Percentiles rank a stretch among this genome's conserved stretches.
These are phyloP conservation scores for Bergia sp. DNA, from an alignment of 92 coral and sea anemone genomes.

Conservation along the genomic window DNA sequence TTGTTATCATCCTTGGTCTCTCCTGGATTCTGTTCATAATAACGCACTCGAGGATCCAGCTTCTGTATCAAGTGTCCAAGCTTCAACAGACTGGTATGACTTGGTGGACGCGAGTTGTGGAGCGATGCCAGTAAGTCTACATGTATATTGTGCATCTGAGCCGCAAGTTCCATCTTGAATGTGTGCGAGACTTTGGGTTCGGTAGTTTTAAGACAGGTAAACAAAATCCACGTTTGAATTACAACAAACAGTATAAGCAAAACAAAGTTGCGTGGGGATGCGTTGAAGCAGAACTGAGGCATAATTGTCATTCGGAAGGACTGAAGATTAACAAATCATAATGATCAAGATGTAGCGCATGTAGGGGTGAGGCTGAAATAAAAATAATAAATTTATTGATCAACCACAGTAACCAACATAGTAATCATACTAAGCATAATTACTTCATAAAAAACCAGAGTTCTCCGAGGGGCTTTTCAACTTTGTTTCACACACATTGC, in stretches of 20 bases:
- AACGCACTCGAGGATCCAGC: neutral
- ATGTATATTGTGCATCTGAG: neutral
- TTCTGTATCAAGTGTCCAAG: neutral
- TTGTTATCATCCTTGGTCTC: neutral
- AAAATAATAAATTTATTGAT: no score
- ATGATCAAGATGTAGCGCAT: no score
- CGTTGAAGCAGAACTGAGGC: neutral
- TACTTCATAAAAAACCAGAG: no score
- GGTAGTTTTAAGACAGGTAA: neutral
- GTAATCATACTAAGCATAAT: no score
- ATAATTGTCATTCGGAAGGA: neutral
- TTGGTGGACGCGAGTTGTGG: neutral
- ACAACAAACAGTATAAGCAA: neutral
- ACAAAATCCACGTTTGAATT: neutral
- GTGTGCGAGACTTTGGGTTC: neutral
- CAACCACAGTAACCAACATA: no score
- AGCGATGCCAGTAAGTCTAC: neutral
- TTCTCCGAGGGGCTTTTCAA: no score
- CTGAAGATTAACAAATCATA: neutral
- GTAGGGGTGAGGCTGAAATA: no score
- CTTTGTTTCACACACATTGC: no score
- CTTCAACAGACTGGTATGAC: neutral
- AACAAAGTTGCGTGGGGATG: neutral
- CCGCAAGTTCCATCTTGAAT: neutral
- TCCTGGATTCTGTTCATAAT: neutral